Conservation (phyloP, 2,797 vertebrate genomes). For the Rousettus madagascariensis region DNA sequence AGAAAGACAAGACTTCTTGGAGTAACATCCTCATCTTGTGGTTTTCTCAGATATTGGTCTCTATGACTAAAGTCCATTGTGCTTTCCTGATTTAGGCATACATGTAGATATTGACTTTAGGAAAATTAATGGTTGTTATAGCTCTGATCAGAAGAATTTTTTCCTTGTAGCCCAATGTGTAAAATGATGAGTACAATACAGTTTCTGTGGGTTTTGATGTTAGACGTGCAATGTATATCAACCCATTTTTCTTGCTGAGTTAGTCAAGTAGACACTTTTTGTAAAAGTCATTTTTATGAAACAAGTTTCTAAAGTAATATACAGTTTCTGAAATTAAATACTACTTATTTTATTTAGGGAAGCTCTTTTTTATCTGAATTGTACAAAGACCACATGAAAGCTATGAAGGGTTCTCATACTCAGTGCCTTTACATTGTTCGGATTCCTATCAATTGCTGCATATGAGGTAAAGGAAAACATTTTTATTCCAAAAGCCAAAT, state of each 20-base stretch:
- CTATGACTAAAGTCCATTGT: not conserved
- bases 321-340: conserved; percentile 26
- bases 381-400: not conserved
- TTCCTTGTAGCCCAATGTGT: not conserved
- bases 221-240: not conserved
- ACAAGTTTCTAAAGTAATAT: conserved; percentile 36
- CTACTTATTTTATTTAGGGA: conserved; percentile 53
- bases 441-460: not conserved
- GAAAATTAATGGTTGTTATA: not conserved
- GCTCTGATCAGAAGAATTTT: not conserved
- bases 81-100: not conserved
- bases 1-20: not conserved
- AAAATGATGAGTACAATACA: not conserved
- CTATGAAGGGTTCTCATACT: not conserved
- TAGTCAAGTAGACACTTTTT: conserved; percentile 14
- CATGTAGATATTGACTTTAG: not conserved
- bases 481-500: not conserved
- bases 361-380: not conserved
- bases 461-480: not conserved
- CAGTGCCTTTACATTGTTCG: not conserved
- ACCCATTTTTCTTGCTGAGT: not conserved
- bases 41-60: not conserved
- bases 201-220: not conserved
- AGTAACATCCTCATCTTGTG: not conserved
- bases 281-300: conserved; percentile 20